Evolutionary conservation across 2,113 vertebrate species (phyloP).

Genomic region (Mus musculus): DNA sequence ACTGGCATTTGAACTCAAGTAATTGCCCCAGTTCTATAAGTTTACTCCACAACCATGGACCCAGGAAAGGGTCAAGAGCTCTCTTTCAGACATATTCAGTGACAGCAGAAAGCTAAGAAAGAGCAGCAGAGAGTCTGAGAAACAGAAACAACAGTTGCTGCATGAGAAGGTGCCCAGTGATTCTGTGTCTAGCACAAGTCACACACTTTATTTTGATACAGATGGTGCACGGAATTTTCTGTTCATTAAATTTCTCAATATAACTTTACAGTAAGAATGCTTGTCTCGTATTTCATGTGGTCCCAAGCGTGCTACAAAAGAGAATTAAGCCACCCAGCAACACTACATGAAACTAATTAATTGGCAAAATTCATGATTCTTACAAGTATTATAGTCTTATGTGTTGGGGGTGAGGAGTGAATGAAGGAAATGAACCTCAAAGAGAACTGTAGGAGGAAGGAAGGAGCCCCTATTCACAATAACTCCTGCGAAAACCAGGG

Average conservation of each 20-base stretch:
- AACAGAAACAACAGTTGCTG: not conserved
- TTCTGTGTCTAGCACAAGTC: not conserved
- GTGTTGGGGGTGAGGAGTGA: not conserved
- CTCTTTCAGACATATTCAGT: not conserved
- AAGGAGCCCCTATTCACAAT: not conserved
- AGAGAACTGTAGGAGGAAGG: not conserved
- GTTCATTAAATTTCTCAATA: slow-evolving; percentile 78
- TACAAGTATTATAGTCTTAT: not conserved
- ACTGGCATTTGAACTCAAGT: not conserved
- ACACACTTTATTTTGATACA: slow-evolving; percentile 62
- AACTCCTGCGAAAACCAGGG: too few relatives aligned
- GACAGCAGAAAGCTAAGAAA: not conserved
- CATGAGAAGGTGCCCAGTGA: not conserved
- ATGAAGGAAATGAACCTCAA: not conserved
- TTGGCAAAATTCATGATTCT: slow-evolving; percentile 65
- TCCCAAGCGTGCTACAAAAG: slow-evolving; percentile 70
- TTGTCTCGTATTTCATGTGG: slow-evolving; percentile 74
- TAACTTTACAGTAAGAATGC: slow-evolving; percentile 72
- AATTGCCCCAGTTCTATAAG: not conserved
- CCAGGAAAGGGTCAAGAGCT: not conserved
- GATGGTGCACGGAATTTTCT: slow-evolving; percentile 66
- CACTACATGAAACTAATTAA: slow-evolving; percentile 77
- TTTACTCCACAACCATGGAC: not conserved
- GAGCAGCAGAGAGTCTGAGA: not conserved
- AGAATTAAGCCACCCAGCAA: slow-evolving; percentile 76